phyloP scores from a whole-genome alignment of 2,888 invertebrate genomes.

The Kryphioiulus occultus region DNA sequence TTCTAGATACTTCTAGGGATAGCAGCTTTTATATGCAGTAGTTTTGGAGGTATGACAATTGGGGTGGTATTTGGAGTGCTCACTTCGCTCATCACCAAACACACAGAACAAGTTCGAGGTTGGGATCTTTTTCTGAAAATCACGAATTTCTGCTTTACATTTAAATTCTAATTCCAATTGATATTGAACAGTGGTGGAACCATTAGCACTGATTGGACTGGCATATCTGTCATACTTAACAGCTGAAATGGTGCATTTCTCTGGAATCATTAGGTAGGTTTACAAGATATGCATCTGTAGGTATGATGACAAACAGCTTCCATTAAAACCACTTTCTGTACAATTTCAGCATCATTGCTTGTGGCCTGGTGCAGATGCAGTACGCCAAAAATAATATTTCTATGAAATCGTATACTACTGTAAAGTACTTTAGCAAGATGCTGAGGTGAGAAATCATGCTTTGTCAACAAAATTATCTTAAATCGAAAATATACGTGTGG shows the following conservation, averaged over 20 bases:
- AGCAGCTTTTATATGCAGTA: constrained; percentile 66
- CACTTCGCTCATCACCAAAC: constrained; percentile 62
- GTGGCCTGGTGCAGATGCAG: constrained; percentile 67
- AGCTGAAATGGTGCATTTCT: constrained; percentile 68
- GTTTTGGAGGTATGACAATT: constrained; percentile 65
- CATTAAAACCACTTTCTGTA: background rate
- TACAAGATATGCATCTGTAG: background rate
- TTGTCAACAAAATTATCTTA: background rate
- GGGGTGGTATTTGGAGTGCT: constrained; percentile 65
- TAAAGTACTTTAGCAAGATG: constrained; percentile 68
- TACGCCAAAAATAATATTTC: constrained; percentile 68
- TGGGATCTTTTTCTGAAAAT: constrained; percentile 4
- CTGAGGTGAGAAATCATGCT: constrained; percentile 60
- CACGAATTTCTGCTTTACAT: background rate
- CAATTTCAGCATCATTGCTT: constrained; percentile 65
- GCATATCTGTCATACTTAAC: constrained; percentile 67
- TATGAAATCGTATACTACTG: constrained; percentile 66
- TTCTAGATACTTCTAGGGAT: constrained; percentile 61
- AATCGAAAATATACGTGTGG: background rate
- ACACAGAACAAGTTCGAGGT: constrained; percentile 60
- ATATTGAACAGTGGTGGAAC: constrained; percentile 65
- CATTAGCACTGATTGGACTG: constrained; percentile 66
- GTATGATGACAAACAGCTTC: background rate
- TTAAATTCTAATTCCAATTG: background rate
- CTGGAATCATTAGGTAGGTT: constrained; percentile 66